phyloP scores from a whole-genome alignment of 2,888 invertebrate genomes.

The Apamea anceps region DNA sequence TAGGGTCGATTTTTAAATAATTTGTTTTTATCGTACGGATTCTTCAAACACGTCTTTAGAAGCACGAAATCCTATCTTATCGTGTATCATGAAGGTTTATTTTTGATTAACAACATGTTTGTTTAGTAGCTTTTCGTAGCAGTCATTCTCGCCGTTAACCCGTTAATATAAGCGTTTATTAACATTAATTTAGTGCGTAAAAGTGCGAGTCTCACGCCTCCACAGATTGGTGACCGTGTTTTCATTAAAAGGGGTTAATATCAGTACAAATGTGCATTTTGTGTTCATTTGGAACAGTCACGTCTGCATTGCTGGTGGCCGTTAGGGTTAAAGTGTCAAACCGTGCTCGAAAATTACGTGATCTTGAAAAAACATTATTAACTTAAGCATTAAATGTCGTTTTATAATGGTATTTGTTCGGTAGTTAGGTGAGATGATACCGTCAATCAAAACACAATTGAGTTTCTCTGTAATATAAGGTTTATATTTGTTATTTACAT shows the following conservation, averaged over 20 bases:
- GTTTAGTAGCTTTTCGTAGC: slow-evolving; percentile 12
- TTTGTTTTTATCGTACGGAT: not conserved
- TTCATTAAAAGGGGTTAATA: slow-evolving; percentile 34
- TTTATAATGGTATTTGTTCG: no score
- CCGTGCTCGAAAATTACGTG: slow-evolving; percentile 12
- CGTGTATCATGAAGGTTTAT: not conserved
- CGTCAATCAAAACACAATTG: no score
- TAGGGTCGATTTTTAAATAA: slow-evolving; percentile 12
- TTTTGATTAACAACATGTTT: slow-evolving; percentile 22
- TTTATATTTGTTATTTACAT: no score
- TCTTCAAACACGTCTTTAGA: not conserved
- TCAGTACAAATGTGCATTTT: slow-evolving; percentile 28
- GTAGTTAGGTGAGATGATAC: no score
- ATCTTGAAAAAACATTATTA: slow-evolving; percentile 2
- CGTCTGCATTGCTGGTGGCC: slow-evolving; percentile 26
- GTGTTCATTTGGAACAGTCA: slow-evolving; percentile 32
- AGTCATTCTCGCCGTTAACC: slow-evolving; percentile 40
- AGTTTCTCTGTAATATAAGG: no score
- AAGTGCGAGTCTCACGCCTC: slow-evolving; percentile 39
- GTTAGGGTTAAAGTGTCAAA: slow-evolving; percentile 37
- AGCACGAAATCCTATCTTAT: slow-evolving; percentile 26
- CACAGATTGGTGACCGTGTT: slow-evolving; percentile 46
- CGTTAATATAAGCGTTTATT: slow-evolving; percentile 50
- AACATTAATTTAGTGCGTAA: slow-evolving; percentile 44
- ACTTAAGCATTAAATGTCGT: no score